Base-by-base conservation (phyloP, 2,888 invertebrate genomes). In the Sphecodes monilicornis region DNA sequence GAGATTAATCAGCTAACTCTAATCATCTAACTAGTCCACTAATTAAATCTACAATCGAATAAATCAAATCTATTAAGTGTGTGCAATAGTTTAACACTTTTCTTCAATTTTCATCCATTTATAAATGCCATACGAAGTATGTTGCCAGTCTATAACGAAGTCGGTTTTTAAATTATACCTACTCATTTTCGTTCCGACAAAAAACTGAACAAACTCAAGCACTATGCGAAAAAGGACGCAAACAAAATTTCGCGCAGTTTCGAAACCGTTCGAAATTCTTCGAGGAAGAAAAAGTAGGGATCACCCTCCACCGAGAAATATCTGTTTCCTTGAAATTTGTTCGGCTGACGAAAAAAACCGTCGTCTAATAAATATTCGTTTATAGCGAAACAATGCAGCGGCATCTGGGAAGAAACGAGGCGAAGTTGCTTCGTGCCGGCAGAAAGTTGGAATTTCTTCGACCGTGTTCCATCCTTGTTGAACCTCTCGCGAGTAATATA, bases 311-410 rank as follows among this genome's bases (percentile, higher is more conserved):
- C 0, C 36, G 22, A 36, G 22, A 36, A 36, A 32, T 32, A 64
- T 32, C 32, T 32, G 22, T 64, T 64, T 18, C 18, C 32, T 32
- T 6, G 22, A 66, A 66, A 66, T 66, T 50, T 26, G 22, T 73
- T 26, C 8, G 10, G 32, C n/a, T 13, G 18, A 36, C 10, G 8
- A 66, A 39, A 66, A 60, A 66, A 66, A 66, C 66, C 29, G 16
- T 22, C 22, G 46, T 69, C 46, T 29, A 72, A 41, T 73, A 72
- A 78, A 78, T 66, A 78, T 72, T 39, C 60, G 41, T 79, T 82
- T 79, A 79, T 72, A 71, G 76, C 66, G 76, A 76, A 79, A 79
- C 79, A 76, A 79, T 76, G 41, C 64, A n/a, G 43, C 43, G n/a
- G 66, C 66, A 76, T 71, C 71, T 76, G 57, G 41, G 46, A 18